phyloP scores from a whole-genome alignment of 2,888 invertebrate species.

The Lypha dubia region DNA sequence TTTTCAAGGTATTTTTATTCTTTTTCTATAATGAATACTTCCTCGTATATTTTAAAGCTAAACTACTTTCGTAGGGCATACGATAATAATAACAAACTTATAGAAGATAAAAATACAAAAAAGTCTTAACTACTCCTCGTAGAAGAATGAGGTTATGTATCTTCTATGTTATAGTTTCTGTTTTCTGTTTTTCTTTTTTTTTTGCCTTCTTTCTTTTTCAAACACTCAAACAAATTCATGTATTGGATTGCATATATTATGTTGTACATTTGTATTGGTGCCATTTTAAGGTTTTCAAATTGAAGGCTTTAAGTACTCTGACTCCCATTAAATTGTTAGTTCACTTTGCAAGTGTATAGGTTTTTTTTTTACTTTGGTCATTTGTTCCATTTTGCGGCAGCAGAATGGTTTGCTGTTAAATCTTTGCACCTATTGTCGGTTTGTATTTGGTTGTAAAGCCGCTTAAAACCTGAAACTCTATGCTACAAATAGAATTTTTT shows the following conservation, averaged over 20 bases:
- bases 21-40: too few species aligned
- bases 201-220: slow-evolving; percentile 7
- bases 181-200: slow-evolving; percentile 10
- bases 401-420: slow-evolving; percentile 22
- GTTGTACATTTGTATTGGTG: slow-evolving; percentile 7
- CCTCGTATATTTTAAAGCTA: too few species aligned
- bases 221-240: not conserved
- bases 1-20: too few species aligned
- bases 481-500: slow-evolving; percentile 25
- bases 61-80: too few species aligned
- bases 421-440: slow-evolving; percentile 60
- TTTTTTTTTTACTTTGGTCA: slow-evolving; percentile 41
- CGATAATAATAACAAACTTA: slow-evolving; percentile 21
- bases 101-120: not conserved
- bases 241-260: not conserved
- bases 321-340: slow-evolving; percentile 37
- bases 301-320: slow-evolving; percentile 45
- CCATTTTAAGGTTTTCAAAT: slow-evolving; percentile 49
- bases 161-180: slow-evolving; percentile 16
- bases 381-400: slow-evolving; percentile 46
- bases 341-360: not conserved
- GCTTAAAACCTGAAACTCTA: slow-evolving; percentile 58
- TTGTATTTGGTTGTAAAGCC: slow-evolving; percentile 49
- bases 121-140: slow-evolving; percentile 22
- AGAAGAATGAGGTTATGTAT: slow-evolving; percentile 27